Percentiles rank a stretch among this genome's conserved stretches.
These are phyloP conservation scores for Anarrhichthys ocellatus DNA, from an alignment of 2,113 vertebrate genomes.

Conservation along the genomic window DNA sequence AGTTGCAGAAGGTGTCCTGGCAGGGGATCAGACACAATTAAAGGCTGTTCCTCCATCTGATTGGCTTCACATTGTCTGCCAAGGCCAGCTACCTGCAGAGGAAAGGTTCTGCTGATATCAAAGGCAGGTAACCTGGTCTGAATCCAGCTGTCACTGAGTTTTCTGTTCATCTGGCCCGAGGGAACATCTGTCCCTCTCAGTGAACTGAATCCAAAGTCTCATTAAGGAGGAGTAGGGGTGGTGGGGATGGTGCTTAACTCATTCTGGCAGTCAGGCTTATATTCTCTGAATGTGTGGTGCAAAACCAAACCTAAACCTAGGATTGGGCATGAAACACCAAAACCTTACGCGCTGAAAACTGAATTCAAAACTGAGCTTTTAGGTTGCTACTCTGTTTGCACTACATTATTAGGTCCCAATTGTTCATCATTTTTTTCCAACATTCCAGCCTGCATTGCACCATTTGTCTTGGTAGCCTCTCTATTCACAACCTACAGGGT, in stretches of 20 bases:
- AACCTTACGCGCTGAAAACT: neutral
- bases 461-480: slow-evolving; percentile 59
- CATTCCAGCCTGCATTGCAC: slow-evolving; percentile 58
- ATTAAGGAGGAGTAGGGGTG: slow-evolving; percentile 38
- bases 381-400: slow-evolving; percentile 32
- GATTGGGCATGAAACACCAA: neutral
- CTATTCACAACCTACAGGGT: slow-evolving; percentile 53
- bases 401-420: slow-evolving; percentile 45
- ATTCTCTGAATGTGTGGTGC: neutral
- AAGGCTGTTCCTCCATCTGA: slow-evolving; percentile 42
- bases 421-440: slow-evolving; percentile 33
- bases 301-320: neutral
- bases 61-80: slow-evolving; percentile 45
- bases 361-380: slow-evolving; percentile 1
- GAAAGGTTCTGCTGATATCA: slow-evolving; percentile 62
- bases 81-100: slow-evolving; percentile 58
- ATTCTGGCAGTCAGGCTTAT: slow-evolving; percentile 17
- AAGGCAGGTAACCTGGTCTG: slow-evolving; percentile 60
- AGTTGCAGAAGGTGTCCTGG: slow-evolving; percentile 51
- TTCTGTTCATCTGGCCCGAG: slow-evolving; percentile 51
- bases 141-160: slow-evolving; percentile 58
- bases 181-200: slow-evolving; percentile 70
- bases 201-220: slow-evolving; percentile 65
- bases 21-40: slow-evolving; percentile 59
- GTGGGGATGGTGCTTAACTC: slow-evolving; percentile 28